Evolutionary conservation across 2,888 invertebrate species (phyloP), one percentile per base, ranked within the genome.

Genomic region (Autographa gamma): DNA sequence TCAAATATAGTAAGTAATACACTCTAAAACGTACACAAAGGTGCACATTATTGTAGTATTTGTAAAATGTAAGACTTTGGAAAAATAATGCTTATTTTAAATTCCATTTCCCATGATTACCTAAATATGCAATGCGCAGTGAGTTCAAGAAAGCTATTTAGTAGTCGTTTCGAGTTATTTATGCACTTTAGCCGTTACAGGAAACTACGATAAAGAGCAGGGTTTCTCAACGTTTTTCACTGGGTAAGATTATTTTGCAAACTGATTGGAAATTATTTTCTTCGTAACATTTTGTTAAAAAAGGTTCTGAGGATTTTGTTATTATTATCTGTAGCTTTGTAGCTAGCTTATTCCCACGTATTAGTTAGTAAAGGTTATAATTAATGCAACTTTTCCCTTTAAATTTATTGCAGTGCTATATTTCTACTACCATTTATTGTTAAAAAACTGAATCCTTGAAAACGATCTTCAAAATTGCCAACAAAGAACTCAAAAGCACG

Each of bases 141-240:
- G 54, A 56, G 14, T 56, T 13, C 25, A 56, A 56, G 54, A 56
- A 54, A 56, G 54, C 54, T 25, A 56, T 56, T 48, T 25, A 25
- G 54, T 56, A 56, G 54, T 56, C 54, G 54, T 25, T 56, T 56
- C 54, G 2, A 56, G 54, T 13, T 25, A 56, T 56, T 56, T 19
- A 56, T 56, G 54, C 25, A 19, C 18, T 56, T 25, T 56, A 19
- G 54, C 13, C 25, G 54, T 56, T 19, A 56, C 25, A 13, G 11
- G 11, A 56, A 56, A 19, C 25, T 56, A 25, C 19, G 13, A 25
- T 56, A 25, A 13, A 19, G 9, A 25, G 19, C 54, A 56, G 54
- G 54, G 25, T 3, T 56, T 19, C 13, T 56, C 54, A 56, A 56
- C 25, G 5, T 56, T 56, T 19, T 25, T 56, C 54, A 19, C 19